A percentile compares a stretch with the other conserved stretches of the same genome.
phyloP scores from a whole-genome alignment of 2,888 invertebrate genomes.

The Zygothrica quintamaculata region DNA sequence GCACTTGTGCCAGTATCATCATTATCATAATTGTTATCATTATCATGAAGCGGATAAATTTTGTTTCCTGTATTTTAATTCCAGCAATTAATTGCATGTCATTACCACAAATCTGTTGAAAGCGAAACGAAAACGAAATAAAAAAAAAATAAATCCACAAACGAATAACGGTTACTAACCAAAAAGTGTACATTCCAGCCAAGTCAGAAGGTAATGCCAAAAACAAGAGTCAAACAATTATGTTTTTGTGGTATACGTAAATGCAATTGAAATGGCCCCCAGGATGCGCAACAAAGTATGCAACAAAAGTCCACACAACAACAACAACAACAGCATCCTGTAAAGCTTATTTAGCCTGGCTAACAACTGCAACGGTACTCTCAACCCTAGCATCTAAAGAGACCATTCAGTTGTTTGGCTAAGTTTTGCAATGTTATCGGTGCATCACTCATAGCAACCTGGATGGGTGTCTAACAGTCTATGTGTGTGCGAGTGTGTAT shows the following conservation, averaged over 20 bases:
- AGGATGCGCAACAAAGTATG: slow-evolving; percentile 21
- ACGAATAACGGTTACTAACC: background rate
- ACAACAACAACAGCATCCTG: slow-evolving; percentile 21
- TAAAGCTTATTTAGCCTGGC: slow-evolving; percentile 15
- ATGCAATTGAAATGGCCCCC: too few species aligned
- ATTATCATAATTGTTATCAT: too few species aligned
- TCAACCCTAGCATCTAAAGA: background rate
- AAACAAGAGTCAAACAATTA: slow-evolving; percentile 49
- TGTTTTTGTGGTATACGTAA: slow-evolving; percentile 24
- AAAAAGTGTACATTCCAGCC: slow-evolving; percentile 22
- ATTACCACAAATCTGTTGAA: slow-evolving; percentile 65
- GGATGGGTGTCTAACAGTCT: slow-evolving; percentile 24
- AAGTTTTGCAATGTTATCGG: slow-evolving; percentile 44
- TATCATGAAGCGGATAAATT: too few species aligned
- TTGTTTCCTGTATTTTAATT: slow-evolving; percentile 40
- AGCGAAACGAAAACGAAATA: slow-evolving; percentile 32
- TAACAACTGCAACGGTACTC: background rate
- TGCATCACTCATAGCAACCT: slow-evolving; percentile 44
- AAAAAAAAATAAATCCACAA: too few species aligned
- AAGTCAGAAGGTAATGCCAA: slow-evolving; percentile 17
- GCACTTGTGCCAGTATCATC: too few species aligned
- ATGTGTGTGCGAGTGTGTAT: slow-evolving; percentile 16
- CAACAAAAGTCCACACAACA: slow-evolving; percentile 34
- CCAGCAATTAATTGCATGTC: slow-evolving; percentile 70
- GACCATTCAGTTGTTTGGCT: slow-evolving; percentile 39